Conservation (phyloP, 2,113 vertebrate species). For the Hippolais icterina region DNA sequence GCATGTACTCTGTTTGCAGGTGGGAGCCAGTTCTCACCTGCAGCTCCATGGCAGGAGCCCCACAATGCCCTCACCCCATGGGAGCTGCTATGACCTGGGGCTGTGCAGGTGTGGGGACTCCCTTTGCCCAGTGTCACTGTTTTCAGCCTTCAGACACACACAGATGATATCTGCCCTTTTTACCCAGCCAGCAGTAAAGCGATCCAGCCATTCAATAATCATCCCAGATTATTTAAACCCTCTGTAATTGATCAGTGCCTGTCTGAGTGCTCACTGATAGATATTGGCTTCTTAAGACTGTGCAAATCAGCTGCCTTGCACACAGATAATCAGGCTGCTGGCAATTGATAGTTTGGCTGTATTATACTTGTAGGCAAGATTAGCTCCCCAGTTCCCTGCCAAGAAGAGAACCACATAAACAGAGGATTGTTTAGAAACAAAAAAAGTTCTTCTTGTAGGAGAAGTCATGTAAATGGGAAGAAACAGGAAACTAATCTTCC, state of each 20-base stretch:
- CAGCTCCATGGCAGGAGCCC: not conserved
- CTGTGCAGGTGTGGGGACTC: not conserved
- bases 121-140: accelerated
- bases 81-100: not conserved
- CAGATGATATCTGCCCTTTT: not conserved
- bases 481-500: conserved; percentile 62
- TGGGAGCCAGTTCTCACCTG: not conserved
- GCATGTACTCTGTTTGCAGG: not conserved
- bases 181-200: not conserved
- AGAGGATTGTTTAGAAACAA: conserved; percentile 38
- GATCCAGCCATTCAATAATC: not conserved
- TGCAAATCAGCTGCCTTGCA: not conserved
- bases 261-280: not conserved
- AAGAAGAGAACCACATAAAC: conserved; percentile 46
- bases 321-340: not conserved
- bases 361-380: not conserved
- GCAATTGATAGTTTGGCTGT: conserved; percentile 14
- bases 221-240: not conserved
- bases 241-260: not conserved
- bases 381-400: not conserved
- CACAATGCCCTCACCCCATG: accelerated
- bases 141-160: not conserved
- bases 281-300: not conserved
- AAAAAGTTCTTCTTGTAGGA: not conserved
- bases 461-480: conserved; percentile 46